Evolutionary conservation across 2,797 vertebrate species (phyloP), one percentile per base, ranked within the genome.

Genomic region (Lagorchestes hirsutus): DNA sequence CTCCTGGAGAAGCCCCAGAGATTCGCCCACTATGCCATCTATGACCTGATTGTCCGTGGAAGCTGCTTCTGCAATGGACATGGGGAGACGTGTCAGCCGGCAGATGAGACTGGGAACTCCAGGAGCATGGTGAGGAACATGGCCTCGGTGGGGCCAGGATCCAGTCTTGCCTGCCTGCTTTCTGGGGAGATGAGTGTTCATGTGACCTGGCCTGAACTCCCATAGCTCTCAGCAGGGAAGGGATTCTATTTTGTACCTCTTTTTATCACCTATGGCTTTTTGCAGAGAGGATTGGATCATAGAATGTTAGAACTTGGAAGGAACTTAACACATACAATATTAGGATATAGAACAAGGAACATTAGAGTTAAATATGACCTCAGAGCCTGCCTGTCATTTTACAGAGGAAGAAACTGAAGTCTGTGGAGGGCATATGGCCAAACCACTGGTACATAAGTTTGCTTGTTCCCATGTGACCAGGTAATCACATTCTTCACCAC

Each of bases 21-120:
- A 24, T 98, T 98, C 93, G 98, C 98, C 82, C 98, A 99, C 92
- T 99, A 99, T 93, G 99, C 99, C 95, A 98, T 99, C 98, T 99
- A 99, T 95, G 99, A 99, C 96, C 98, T 99, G 96, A 98, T 99
- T 96, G 98, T 99, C 92, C 98, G 98, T 91, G 99, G 99, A 56
- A 99, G 99, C 92, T 99, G 99, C 96, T 98, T 99, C 96, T 99
- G 99, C 95, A 99, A 99, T 0, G 99, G 99, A 8, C 99, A 99
- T 0, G 99, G 99, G 5, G 99, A 99, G 96, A 95, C 98, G 31
- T 99, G 99, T 2, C 97, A 98, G 94, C 97, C 98, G 90, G 94
- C 96, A 93, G 98, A 98, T 62, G 96, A 67, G 54, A 97, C 95
- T 0, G 93, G 95, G 56, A 95, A 93, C 31, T 40, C 13, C 0